Base-by-base conservation (phyloP, 2,113 vertebrate genomes). In the Podiceps cristatus region DNA sequence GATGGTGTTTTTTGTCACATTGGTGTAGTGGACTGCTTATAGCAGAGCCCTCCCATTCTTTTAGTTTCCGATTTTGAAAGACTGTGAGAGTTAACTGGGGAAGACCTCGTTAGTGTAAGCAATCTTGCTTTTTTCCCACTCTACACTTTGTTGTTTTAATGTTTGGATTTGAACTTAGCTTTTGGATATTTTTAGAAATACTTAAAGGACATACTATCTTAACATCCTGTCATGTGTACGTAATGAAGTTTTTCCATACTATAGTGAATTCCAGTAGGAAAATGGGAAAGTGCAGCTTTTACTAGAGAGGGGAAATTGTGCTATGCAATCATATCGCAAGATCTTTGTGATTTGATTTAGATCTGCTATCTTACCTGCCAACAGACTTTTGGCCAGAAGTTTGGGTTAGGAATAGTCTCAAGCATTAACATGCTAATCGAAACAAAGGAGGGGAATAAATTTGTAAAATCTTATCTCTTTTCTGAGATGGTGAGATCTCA, bases 381-480 rank as follows among this genome's bases (percentile, higher is more conserved):
- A 56, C 33, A 95, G 47, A 67, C 31, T 87, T 69, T 55, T 94
- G 79, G 52, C n/a, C 50, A 53, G n/a, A 90, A 96, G 13, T 88
- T 90, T 94, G 62, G 24, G 9, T 78, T 94, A 86, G 53, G 52
- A 95, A 90, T 76, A 69, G 29, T 90, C 67, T 96, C 59, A 56
- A 68, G 63, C 19, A 80, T 76, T 82, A 89, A 66, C n/a, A 71
- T 33, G 67, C 42, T 87, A 78, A 79, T 69, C 90, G 89, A 92
- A 95, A 95, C 77, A 87, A 94, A 90, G 35, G 35, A 79, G 28
- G 52, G 12, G 69, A 82, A 88, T 95, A 80, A 53, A 93, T 90
- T 68, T 73, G 44, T 91, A 78, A 94, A 88, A 59, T 78, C 55
- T 92, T 78, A 52, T 37, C 64, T 88, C 55, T 87, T 75, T 84